phyloP scores from a whole-genome alignment of 2,797 vertebrate genomes.

The Peromyscus melanophrys region DNA sequence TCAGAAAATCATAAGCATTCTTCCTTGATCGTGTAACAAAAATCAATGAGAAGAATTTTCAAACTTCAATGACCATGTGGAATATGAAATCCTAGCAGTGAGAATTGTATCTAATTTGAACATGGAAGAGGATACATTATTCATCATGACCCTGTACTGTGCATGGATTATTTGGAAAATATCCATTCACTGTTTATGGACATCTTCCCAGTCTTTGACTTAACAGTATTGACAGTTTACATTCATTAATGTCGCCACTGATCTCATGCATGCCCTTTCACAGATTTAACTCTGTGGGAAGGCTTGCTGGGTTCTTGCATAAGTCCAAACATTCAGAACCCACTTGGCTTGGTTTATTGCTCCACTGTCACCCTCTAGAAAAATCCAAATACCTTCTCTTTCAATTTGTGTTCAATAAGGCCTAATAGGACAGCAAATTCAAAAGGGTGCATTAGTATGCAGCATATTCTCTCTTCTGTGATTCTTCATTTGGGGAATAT shows the following conservation, averaged over 20 bases:
- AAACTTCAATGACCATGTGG: not conserved
- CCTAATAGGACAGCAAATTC: not conserved
- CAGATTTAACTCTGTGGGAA: not conserved
- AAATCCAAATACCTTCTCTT: conserved; percentile 2
- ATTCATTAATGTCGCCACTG: not conserved
- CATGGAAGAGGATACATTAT: not conserved
- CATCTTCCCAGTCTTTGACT: not conserved
- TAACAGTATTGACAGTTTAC: not conserved
- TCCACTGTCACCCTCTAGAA: not conserved
- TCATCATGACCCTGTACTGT: not conserved
- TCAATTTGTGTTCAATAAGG: conserved; percentile 6
- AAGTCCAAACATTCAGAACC: not conserved
- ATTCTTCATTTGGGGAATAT: not conserved
- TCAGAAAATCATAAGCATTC: not conserved
- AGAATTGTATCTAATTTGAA: not conserved
- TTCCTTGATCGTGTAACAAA: not conserved
- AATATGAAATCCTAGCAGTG: not conserved
- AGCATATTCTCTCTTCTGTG: not conserved
- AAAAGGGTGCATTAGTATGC: not conserved
- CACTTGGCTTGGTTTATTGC: not conserved
- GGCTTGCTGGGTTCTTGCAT: not conserved
- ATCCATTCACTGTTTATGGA: not conserved
- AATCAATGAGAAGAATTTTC: not conserved
- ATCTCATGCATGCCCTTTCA: not conserved
- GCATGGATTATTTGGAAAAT: conserved; percentile 2